Evolutionary conservation across 2,113 vertebrate genomes (phyloP).

Genomic region (Larimichthys polyactis): DNA sequence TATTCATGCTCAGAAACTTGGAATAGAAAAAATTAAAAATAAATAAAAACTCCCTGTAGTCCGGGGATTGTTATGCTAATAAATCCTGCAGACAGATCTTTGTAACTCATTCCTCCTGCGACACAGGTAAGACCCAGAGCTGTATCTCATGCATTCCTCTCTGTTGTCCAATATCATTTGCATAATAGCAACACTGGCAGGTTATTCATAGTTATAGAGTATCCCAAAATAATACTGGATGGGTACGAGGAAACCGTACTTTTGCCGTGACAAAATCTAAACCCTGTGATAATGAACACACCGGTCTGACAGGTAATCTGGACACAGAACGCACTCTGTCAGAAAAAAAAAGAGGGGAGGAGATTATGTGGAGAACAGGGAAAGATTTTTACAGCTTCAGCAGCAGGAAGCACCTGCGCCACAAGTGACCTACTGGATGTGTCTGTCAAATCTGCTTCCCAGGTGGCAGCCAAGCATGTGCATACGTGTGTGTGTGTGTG

Average conservation of each 20-base stretch:
- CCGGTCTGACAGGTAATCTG: conserved; percentile 51
- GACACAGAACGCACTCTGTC: conserved; percentile 43
- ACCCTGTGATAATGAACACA: conserved; percentile 23
- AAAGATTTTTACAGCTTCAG: conserved; percentile 55
- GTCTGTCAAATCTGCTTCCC: conserved; percentile 65
- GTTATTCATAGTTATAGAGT: background rate
- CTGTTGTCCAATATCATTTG: conserved; percentile 30
- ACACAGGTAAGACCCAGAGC: conserved; percentile 22
- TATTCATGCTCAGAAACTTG: conserved; percentile 46
- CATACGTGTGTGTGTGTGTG: too few relatives aligned
- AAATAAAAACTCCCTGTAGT: conserved; percentile 18
- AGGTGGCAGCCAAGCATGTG: conserved; percentile 50
- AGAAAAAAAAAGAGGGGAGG: conserved; percentile 13
- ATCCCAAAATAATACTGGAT: background rate
- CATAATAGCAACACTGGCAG: background rate
- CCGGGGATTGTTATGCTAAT: conserved; percentile 52
- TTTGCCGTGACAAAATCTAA: conserved; percentile 45
- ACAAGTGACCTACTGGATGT: conserved; percentile 61
- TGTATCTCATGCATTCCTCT: conserved; percentile 38
- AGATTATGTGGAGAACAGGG: conserved; percentile 29
- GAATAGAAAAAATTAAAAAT: background rate
- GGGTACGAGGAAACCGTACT: conserved; percentile 31
- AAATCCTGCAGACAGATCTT: conserved; percentile 43
- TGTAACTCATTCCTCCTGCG: conserved; percentile 23
- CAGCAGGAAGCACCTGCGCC: conserved; percentile 63